Base-by-base conservation (phyloP, 1,140 invertebrate genomes). In the Drosophila prosaltans region DNA sequence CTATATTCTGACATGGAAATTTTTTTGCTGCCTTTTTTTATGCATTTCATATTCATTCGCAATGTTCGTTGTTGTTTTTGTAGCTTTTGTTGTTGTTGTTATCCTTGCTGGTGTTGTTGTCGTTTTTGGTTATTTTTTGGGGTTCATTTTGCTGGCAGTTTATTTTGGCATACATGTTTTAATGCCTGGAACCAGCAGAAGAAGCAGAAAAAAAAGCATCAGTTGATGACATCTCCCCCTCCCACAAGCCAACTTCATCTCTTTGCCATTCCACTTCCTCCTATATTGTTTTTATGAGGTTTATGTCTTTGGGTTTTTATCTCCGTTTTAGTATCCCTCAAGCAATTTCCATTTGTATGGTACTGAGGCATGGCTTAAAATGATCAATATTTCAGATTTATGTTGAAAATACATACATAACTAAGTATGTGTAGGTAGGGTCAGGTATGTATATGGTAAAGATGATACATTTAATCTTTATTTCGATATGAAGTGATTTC, bases 1-100 rank as follows among this genome's bases (percentile, higher is more conserved):
- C 11, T 58, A 11, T n/a, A 57, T 51, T 48, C 8, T 51, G 28
- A 57, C 54, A 58, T 9, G 8, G 36, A 59, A 59, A 8, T n/a
- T 59, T 39, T 0, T 58, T 1, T 39, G 7, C 4, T 59, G 21
- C 36, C 2, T 59, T 39, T 58, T 68, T 72, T 68, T 60, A 72
- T 72, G 70, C 65, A 72, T 69, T 72, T 72, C 68, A 72, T 72
- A 69, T 72, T 40, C 70, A 32, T 51, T 51, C 45, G 45, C 24
- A 39, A 39, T 39, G 30, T 39, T 10, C 57, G 21, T 58, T 58
- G 57, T 72, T 59, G 36, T 69, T 68, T 54, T 72, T 67, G 67
- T 67, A 65, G 62, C 60, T 36, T 21, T 30, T 32, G 36, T 40
- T 58, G 63, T 55, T 54, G 67, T 28, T 68, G 58, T 69, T 61